Conservation (phyloP, 2,888 invertebrate species). For the Macropis europaea region DNA sequence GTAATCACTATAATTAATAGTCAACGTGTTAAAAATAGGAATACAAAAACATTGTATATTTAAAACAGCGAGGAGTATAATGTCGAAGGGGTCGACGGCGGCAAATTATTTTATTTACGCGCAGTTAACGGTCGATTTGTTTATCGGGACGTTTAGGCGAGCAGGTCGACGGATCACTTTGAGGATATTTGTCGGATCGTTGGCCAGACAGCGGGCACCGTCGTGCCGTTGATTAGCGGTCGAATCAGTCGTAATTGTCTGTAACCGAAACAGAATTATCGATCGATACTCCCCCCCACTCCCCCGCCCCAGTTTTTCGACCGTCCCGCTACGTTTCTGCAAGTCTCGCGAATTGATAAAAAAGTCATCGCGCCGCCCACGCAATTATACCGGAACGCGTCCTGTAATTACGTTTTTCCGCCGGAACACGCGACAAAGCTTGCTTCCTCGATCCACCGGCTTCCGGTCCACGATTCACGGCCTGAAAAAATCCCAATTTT, state of each 20-base stretch:
- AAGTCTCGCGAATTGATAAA: conserved; percentile 53
- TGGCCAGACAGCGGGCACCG: conserved; percentile 52
- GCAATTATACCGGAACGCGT: conserved; percentile 22
- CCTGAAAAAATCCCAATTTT: no score
- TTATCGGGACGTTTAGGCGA: neutral
- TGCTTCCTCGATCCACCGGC: neutral
- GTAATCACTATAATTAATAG: no score
- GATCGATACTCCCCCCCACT: conserved; percentile 53
- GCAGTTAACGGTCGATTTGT: no score
- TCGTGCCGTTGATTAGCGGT: conserved; percentile 73
- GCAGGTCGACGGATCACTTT: conserved; percentile 51
- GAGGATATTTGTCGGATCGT: conserved; percentile 63
- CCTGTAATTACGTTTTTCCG: conserved; percentile 1
- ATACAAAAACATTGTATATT: no score
- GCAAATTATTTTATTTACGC: no score
- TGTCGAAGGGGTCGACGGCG: no score
- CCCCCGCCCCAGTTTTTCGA: conserved; percentile 1
- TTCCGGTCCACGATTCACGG: neutral
- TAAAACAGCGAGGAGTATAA: no score
- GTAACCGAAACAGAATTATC: conserved; percentile 73
- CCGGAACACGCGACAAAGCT: neutral
- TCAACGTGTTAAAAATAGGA: no score
- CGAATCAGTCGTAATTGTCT: conserved; percentile 72
- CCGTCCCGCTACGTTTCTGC: conserved; percentile 36
- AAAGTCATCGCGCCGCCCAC: conserved; percentile 42